These are phyloP conservation scores for Tachina lurida DNA, from an alignment of 2,888 invertebrate species.

Conservation along the genomic window DNA sequence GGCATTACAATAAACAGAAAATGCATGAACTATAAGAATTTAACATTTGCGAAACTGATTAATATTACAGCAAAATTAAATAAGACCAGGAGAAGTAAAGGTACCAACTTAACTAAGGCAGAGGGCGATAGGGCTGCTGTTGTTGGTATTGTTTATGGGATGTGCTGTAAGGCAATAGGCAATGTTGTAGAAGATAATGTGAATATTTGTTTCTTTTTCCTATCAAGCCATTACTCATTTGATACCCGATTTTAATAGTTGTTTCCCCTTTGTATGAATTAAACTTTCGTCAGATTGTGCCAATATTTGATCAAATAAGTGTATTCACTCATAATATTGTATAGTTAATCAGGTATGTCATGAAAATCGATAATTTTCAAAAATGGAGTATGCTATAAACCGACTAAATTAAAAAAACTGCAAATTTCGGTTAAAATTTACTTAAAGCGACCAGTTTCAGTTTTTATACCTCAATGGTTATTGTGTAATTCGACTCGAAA, in stretches of 20 bases:
- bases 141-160: background rate
- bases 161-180: conserved; percentile 12
- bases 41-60: conserved; percentile 66
- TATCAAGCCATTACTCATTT: background rate
- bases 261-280: background rate
- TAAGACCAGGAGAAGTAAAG: conserved; percentile 44
- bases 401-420: too few relatives aligned
- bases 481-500: too few relatives aligned
- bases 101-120: background rate
- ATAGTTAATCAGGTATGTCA: background rate
- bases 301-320: background rate
- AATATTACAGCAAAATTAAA: conserved; percentile 56
- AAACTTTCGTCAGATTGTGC: too few relatives aligned
- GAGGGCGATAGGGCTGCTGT: conserved; percentile 12
- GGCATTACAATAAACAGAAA: conserved; percentile 71
- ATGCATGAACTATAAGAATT: conserved; percentile 68
- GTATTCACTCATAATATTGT: background rate
- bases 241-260: background rate
- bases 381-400: too few relatives aligned
- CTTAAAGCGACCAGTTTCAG: too few relatives aligned
- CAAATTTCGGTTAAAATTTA: too few relatives aligned
- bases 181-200: conserved; percentile 9
- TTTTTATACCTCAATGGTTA: too few relatives aligned
- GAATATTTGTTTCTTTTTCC: background rate
- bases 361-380: background rate